A percentile compares a stretch with the other conserved stretches of the same genome.
These are phyloP conservation scores for Australoheros facetus DNA, from an alignment of 2,797 vertebrate species.

Conservation along the genomic window DNA sequence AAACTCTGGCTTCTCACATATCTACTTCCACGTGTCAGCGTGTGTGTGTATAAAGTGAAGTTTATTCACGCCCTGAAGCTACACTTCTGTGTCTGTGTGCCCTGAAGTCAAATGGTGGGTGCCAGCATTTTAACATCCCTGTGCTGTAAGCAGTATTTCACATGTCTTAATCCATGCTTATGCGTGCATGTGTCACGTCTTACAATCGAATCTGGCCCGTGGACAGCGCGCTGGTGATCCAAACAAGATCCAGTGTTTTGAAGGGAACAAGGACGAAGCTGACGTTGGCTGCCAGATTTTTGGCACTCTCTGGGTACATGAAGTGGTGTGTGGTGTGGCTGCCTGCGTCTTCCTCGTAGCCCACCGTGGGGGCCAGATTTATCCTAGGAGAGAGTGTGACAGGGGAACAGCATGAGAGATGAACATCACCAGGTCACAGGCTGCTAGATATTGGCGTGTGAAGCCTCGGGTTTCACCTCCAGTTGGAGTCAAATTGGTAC, in stretches of 20 bases:
- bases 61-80: background rate
- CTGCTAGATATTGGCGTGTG: too few species aligned
- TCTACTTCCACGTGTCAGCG: background rate
- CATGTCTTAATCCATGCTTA: conserved; percentile 14
- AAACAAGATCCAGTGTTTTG: conserved; percentile 96
- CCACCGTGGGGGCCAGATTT: conserved; percentile 96
- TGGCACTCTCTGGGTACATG: conserved; percentile 99
- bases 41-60: background rate
- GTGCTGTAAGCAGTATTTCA: background rate
- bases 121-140: background rate
- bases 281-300: conserved; percentile 94
- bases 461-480: background rate
- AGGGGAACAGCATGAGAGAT: background rate
- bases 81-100: background rate
- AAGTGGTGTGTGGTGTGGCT: conserved; percentile 96
- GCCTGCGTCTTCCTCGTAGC: conserved; percentile 94
- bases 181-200: conserved; percentile 48
- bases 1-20: conserved; percentile 11
- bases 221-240: conserved; percentile 97
- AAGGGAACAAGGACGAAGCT: conserved; percentile 98
- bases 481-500: background rate
- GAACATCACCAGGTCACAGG: background rate
- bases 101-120: background rate
- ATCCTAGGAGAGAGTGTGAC: conserved; percentile 81
- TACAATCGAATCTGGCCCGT: conserved; percentile 98